Percentiles rank a stretch among this genome's conserved stretches.
phyloP scores from a whole-genome alignment of 2,113 vertebrate genomes.

The Varanus salvator region DNA sequence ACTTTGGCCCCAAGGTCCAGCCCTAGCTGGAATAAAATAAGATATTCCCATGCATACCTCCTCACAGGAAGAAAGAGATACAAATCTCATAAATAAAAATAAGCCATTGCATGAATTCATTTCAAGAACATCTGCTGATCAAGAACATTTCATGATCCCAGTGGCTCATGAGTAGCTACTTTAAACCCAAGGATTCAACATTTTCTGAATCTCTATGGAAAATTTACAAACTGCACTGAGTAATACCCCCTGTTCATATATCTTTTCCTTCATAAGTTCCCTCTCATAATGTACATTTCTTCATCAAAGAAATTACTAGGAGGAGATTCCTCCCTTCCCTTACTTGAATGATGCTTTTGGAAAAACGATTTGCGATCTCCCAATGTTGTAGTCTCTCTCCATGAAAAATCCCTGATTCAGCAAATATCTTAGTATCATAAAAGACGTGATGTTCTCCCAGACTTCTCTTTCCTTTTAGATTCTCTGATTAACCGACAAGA shows the following conservation, averaged over 20 bases:
- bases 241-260: background rate
- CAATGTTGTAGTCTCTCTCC: background rate
- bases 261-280: background rate
- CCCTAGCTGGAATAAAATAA: background rate
- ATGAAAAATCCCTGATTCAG: background rate
- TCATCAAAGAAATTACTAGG: background rate
- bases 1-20: too few species aligned
- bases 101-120: background rate
- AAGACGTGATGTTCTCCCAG: background rate
- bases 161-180: background rate
- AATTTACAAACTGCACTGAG: background rate
- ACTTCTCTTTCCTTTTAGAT: background rate
- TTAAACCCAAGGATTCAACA: background rate
- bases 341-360: background rate
- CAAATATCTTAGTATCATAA: background rate
- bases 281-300: background rate
- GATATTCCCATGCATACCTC: background rate
- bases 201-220: background rate
- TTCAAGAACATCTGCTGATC: background rate
- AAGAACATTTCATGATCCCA: background rate
- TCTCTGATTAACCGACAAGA: conserved; percentile 1
- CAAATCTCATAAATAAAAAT: background rate
- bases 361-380: too few species aligned
- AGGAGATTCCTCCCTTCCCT: background rate
- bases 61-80: background rate